A percentile compares a stretch with the other conserved stretches of the same genome.
These are phyloP conservation scores for Archegozetes longisetosus DNA, from an alignment of 1,140 invertebrate species.

Conservation along the genomic window DNA sequence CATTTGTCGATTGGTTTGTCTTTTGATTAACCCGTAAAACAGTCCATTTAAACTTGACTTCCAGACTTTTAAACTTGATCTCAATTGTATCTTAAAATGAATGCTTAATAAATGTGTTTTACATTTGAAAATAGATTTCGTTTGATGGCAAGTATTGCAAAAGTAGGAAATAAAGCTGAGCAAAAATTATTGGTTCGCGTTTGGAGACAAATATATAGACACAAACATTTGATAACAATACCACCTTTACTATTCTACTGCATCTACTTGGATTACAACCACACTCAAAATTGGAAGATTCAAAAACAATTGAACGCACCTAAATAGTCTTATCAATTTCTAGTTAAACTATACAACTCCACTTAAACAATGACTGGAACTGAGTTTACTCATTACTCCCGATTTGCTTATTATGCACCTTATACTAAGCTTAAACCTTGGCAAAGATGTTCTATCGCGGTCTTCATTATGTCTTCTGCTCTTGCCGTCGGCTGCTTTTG, in stretches of 20 bases:
- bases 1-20: too few species aligned
- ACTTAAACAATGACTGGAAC: neutral
- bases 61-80: too few species aligned
- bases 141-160: too few species aligned
- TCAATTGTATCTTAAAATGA: too few species aligned
- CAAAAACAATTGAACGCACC: neutral
- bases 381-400: too few species aligned
- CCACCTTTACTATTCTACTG: neutral
- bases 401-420: neutral
- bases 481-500: neutral
- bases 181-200: neutral
- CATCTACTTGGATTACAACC: neutral
- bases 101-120: too few species aligned
- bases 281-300: neutral
- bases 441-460: neutral
- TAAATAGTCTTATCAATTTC: neutral
- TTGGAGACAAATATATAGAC: neutral
- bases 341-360: too few species aligned
- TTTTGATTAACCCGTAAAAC: too few species aligned
- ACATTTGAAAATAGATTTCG: too few species aligned
- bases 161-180: neutral
- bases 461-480: neutral
- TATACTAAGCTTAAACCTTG: neutral
- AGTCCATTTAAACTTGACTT: too few species aligned
- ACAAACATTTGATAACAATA: neutral